Evolutionary conservation across 2,113 vertebrate genomes (phyloP).

Genomic region (Hiodon alosoides): DNA sequence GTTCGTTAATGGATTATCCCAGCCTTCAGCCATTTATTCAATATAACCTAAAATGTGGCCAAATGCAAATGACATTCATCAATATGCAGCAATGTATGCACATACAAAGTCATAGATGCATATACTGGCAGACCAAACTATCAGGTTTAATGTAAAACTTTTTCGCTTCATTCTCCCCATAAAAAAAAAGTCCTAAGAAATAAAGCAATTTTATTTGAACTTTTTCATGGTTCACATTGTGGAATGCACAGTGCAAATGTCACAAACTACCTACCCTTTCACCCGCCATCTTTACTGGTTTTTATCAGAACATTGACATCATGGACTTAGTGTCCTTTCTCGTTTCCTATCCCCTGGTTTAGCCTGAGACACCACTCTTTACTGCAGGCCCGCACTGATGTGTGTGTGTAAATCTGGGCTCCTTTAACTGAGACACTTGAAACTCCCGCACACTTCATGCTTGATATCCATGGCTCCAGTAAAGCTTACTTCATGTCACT

Average conservation of each 20-base stretch:
- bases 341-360: background rate
- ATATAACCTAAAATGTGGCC: conserved; percentile 1
- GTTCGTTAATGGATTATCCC: background rate
- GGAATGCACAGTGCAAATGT: conserved; percentile 40
- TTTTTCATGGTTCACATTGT: conserved; percentile 35
- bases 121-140: background rate
- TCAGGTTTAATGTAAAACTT: background rate
- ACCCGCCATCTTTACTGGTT: conserved; percentile 33
- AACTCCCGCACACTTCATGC: too few relatives aligned
- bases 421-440: too few relatives aligned
- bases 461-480: too few relatives aligned
- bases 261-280: conserved; percentile 34
- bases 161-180: background rate
- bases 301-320: conserved; percentile 21
- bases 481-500: background rate
- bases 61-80: background rate
- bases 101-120: too few relatives aligned
- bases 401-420: too few relatives aligned
- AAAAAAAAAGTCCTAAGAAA: conserved; percentile 3
- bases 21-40: background rate
- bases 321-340: background rate
- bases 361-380: background rate
- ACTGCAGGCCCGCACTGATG: too few relatives aligned
- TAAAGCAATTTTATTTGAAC: background rate
- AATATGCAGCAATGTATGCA: too few relatives aligned